Base-by-base conservation (phyloP, 2,797 vertebrate genomes). In the Pelobates cultripes region DNA sequence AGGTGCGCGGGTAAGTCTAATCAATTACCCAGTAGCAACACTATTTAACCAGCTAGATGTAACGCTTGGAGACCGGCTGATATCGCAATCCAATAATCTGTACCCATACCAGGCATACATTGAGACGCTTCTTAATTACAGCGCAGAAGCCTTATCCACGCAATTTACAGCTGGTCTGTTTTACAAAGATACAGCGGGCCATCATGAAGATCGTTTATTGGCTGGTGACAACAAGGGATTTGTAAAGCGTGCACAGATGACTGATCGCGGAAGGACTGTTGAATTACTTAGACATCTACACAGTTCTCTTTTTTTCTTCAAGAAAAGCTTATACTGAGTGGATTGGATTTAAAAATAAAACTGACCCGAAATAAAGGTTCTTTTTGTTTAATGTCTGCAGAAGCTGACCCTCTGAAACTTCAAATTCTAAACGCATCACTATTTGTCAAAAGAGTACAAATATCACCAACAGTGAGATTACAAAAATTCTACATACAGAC, bases 111-210 rank as follows among this genome's bases (percentile, higher is more conserved):
- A 53, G 13, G 67, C 77, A 3, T 78, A 79, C 64, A 79, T 72
- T 4, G 43, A 79, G 14, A 47, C 55, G 3, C 8, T 72, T n/a
- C n/a, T 72, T 14, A 79, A 79, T 73, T 79, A 73, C 9, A 79
- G n/a, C 41, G 2, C 57, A 3, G n/a, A 66, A n/a, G 13, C 60
- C 0, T 47, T 79, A 9, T 2, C 55, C 2, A 44, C 12, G 1
- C 69, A 79, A 10, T 79, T 73, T 55, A 79, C 78, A 40, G 17
- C 13, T 0, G 78, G 70, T 3, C 9, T 79, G 2, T 73, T 79
- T 7, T 73, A 66, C 15, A 79, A 79, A 66, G 70, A 53, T 28
- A 66, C 70, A n/a, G 69, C 77, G 0, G 44, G 69, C 0, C 55
- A 73, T 10, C 77, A 79, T 43, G 8, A 80, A 15, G 14, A 53